A percentile compares a stretch with the other conserved stretches of the same genome.
phyloP scores from a whole-genome alignment of 2,888 invertebrate genomes.

The Parnassius apollo region DNA sequence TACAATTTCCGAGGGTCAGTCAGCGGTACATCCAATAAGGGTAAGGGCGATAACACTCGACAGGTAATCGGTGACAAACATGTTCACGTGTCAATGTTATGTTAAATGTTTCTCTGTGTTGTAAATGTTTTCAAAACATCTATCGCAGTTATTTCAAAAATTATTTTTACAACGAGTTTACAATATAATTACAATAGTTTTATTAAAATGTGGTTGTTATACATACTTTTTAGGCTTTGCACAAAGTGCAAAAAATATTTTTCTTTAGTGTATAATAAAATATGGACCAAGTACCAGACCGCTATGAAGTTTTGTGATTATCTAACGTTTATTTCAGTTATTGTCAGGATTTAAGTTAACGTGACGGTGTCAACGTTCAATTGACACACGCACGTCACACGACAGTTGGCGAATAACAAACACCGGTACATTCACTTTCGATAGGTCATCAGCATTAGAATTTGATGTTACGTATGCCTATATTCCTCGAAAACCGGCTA shows the following conservation, averaged over 20 bases:
- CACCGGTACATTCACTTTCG: slow-evolving; percentile 76
- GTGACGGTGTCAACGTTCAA: slow-evolving; percentile 38
- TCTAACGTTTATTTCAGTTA: neutral
- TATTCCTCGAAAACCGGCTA: slow-evolving; percentile 42
- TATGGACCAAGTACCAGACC: neutral
- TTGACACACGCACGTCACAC: slow-evolving; percentile 59
- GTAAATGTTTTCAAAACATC: too few species aligned
- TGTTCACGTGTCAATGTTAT: too few species aligned
- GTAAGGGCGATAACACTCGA: slow-evolving; percentile 8
- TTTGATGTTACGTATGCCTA: slow-evolving; percentile 42
- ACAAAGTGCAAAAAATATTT: too few species aligned
- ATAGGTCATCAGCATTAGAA: slow-evolving; percentile 56
- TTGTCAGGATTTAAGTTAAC: neutral
- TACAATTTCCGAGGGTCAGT: slow-evolving; percentile 13
- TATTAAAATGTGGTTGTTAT: too few species aligned
- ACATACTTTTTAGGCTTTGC: too few species aligned
- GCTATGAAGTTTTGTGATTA: neutral
- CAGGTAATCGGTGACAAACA: neutral
- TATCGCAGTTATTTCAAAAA: too few species aligned
- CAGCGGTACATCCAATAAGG: slow-evolving; percentile 5
- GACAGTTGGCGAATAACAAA: slow-evolving; percentile 67
- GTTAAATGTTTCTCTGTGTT: too few species aligned
- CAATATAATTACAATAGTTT: too few species aligned
- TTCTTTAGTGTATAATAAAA: neutral
- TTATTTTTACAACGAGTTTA: too few species aligned